Conservation (phyloP, 1,140 invertebrate genomes). For the Magallana ariakensis region DNA sequence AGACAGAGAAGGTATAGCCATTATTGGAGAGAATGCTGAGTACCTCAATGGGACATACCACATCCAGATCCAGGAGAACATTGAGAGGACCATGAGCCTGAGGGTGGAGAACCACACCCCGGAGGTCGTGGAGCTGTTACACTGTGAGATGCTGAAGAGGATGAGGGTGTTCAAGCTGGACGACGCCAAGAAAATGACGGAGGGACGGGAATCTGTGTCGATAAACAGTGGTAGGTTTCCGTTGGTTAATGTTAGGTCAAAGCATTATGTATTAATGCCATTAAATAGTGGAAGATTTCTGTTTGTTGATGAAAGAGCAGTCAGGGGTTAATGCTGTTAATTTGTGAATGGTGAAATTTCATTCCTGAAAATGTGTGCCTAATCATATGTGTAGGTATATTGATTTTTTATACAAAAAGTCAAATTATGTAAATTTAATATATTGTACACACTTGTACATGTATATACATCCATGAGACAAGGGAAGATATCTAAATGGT, state of each 20-base stretch:
- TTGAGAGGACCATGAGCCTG: conserved; percentile 37
- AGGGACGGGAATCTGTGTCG: conserved; percentile 47
- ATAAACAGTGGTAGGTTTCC: conserved; percentile 56
- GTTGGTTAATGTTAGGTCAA: background rate
- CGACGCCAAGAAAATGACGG: conserved; percentile 62
- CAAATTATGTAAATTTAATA: too few species aligned
- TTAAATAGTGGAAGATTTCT: too few species aligned
- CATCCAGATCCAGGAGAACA: conserved; percentile 57
- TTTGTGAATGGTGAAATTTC: too few species aligned
- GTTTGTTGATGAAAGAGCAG: too few species aligned
- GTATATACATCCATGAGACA: too few species aligned
- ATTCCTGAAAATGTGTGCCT: too few species aligned
- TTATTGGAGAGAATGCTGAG: conserved; percentile 39
- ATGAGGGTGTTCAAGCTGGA: conserved; percentile 63
- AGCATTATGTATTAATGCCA: too few species aligned
- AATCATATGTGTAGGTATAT: too few species aligned
- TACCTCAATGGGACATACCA: conserved; percentile 47
- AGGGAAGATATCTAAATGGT: too few species aligned
- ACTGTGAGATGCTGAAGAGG: conserved; percentile 66
- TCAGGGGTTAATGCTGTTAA: too few species aligned
- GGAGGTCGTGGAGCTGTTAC: conserved; percentile 50
- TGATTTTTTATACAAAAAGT: too few species aligned
- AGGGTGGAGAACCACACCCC: conserved; percentile 47
- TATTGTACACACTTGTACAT: too few species aligned
- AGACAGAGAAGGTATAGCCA: conserved; percentile 54